Base-by-base conservation (phyloP, 2,888 invertebrate species). In the Steromphala cineraria region DNA sequence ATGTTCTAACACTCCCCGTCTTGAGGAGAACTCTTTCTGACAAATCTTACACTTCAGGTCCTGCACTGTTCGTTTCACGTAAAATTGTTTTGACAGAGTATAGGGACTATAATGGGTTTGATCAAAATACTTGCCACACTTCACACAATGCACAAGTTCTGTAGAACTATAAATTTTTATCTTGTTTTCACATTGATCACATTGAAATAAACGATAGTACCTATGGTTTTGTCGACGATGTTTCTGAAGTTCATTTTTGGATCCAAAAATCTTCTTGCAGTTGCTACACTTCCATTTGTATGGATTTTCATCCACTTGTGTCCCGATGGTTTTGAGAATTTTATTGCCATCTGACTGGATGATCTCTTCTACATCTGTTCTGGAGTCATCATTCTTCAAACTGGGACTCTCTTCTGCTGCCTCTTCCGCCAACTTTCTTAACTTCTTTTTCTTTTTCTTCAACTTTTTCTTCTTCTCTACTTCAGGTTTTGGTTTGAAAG, bases 391-490 rank as follows among this genome's bases (percentile, higher is more conserved):
- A 28, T 15, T 15, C 28, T 62, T 21, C 5, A 28, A 13, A 28
- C 28, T 28, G 28, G 4, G 28, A 24, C 8, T 28, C 28, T 62
- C 62, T 24, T 17, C 62, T 21, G 24, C 24, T 5, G 24, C 28
- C 24, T 28, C 24, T 28, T 62, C 28, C 17, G 24, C 28, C 24
- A 62, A 21, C 28, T 62, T 62, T 21, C 24, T 75, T 52, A 75
- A 40, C 52, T 75, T 75, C 75, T 53, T 52, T 13, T 52, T 75
- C 21, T 75, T 75, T 21, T 75, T 75, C 46, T 75, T 52, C 24
- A 52, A 24, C 19, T 52, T 24, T 75, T 75, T 75, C 52, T 75
- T 75, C 24, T 75, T 75, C 75, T 62, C 62, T 62, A 28, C 62
- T 28, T 28, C 62, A 13, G 62, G 62, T 7, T 62, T 62, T 62